A percentile compares a stretch with the other conserved stretches of the same genome.
Evolutionary conservation across 2,797 vertebrate species (phyloP).

Genomic region (Microhierax caerulescens): DNA sequence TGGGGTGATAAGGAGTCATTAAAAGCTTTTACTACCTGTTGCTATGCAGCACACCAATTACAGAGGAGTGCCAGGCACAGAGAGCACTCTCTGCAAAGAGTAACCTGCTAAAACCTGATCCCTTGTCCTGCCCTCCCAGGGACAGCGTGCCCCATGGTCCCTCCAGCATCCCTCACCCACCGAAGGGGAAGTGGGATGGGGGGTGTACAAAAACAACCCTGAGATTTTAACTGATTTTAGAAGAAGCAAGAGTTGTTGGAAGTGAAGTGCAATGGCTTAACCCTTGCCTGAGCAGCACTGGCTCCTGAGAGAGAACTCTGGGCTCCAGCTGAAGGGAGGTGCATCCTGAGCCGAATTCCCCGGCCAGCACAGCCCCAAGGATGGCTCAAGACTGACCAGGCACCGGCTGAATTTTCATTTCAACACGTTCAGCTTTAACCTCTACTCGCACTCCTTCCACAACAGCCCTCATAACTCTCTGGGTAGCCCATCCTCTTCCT

Average conservation of each 20-base stretch:
- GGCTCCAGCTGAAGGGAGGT: neutral
- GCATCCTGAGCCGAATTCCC: neutral
- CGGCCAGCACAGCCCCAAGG: neutral
- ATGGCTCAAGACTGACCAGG: neutral
- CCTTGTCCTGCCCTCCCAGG: neutral
- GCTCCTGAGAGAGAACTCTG: neutral
- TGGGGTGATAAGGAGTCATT: neutral
- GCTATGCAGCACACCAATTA: neutral
- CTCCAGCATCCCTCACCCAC: neutral
- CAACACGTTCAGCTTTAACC: neutral
- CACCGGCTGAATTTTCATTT: neutral
- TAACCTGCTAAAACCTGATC: neutral
- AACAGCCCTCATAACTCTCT: neutral
- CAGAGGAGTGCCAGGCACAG: neutral
- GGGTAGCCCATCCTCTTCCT: neutral
- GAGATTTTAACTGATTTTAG: neutral
- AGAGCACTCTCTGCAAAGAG: neutral
- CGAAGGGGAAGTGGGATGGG: fast-evolving
- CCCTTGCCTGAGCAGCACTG: neutral
- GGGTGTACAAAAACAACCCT: too few relatives aligned
- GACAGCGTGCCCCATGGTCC: fast-evolving
- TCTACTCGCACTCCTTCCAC: neutral
- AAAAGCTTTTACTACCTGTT: neutral
- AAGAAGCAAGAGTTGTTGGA: neutral
- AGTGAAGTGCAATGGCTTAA: neutral